A percentile compares a stretch with the other conserved stretches of the same genome.
Evolutionary conservation across 2,888 invertebrate species (phyloP).

Genomic region (Conops quadrifasciatus): DNA sequence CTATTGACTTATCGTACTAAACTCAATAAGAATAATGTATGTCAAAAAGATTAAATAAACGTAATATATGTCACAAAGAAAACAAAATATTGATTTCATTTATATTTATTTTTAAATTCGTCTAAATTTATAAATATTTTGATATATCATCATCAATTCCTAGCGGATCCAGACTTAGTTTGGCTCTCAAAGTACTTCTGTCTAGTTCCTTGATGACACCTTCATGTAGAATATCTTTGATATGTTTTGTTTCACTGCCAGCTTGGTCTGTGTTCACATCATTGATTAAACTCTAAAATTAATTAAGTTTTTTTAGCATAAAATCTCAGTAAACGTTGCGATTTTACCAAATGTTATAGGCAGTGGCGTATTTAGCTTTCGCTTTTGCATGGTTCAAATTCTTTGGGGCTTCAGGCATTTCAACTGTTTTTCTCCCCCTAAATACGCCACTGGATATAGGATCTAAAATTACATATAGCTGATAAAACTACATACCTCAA

Average conservation of each 20-base stretch:
- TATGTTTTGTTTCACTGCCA: slow-evolving; percentile 44
- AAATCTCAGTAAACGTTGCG: neutral
- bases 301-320: neutral
- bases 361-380: too few species aligned
- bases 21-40: slow-evolving; percentile 21
- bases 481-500: slow-evolving; percentile 51
- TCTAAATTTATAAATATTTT: slow-evolving; percentile 9
- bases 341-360: neutral
- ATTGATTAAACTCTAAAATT: slow-evolving; percentile 49
- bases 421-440: too few species aligned
- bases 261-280: slow-evolving; percentile 53
- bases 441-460: too few species aligned
- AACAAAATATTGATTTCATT: neutral
- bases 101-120: neutral
- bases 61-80: slow-evolving; percentile 26
- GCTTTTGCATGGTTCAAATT: too few species aligned
- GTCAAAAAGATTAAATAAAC: slow-evolving; percentile 10
- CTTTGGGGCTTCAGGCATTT: too few species aligned
- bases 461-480: too few species aligned
- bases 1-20: slow-evolving; percentile 28
- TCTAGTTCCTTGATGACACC: neutral
- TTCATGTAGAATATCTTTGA: slow-evolving; percentile 44
- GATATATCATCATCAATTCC: slow-evolving; percentile 27
- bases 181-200: neutral
- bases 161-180: slow-evolving; percentile 43